Evolutionary conservation across 2,888 invertebrate genomes (phyloP).

Genomic region (Netelia melanura): DNA sequence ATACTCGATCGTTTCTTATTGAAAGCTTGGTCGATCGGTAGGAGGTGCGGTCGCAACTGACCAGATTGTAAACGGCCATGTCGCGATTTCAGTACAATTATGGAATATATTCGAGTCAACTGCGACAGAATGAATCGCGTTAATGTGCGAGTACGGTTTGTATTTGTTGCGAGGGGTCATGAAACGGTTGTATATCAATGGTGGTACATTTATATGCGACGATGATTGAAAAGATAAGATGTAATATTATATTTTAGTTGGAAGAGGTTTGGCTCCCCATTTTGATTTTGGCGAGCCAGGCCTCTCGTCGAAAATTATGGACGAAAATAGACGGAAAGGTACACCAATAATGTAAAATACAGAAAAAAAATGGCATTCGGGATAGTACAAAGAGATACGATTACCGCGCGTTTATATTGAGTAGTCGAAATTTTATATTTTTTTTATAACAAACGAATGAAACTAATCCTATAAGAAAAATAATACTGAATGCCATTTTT

Average conservation of each 20-base stretch:
- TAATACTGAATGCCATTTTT: slow-evolving; percentile 84
- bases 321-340: slow-evolving; percentile 27
- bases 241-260: slow-evolving; percentile 83
- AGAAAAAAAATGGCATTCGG: slow-evolving; percentile 84
- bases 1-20: not conserved
- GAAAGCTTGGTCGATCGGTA: not conserved
- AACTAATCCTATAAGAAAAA: slow-evolving; percentile 81
- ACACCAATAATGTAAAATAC: slow-evolving; percentile 60
- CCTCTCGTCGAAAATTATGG: slow-evolving; percentile 33
- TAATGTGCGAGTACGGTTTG: slow-evolving; percentile 43
- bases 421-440: slow-evolving; percentile 85
- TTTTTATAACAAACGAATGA: slow-evolving; percentile 82
- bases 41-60: not conserved
- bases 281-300: slow-evolving; percentile 17
- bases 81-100: slow-evolving; percentile 12
- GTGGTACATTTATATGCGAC: not conserved
- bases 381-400: slow-evolving; percentile 84
- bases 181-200: slow-evolving; percentile 64
- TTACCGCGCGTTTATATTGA: slow-evolving; percentile 82
- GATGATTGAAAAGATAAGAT: slow-evolving; percentile 58
- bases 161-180: slow-evolving; percentile 71
- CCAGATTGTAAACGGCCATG: not conserved
- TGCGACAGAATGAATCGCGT: not conserved
- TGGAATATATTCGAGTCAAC: slow-evolving; percentile 20
- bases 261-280: slow-evolving; percentile 57